Percentiles rank a stretch among this genome's conserved stretches.
These are phyloP conservation scores for Eupithecia subumbrata DNA, from an alignment of 2,888 invertebrate species.

Conservation along the genomic window DNA sequence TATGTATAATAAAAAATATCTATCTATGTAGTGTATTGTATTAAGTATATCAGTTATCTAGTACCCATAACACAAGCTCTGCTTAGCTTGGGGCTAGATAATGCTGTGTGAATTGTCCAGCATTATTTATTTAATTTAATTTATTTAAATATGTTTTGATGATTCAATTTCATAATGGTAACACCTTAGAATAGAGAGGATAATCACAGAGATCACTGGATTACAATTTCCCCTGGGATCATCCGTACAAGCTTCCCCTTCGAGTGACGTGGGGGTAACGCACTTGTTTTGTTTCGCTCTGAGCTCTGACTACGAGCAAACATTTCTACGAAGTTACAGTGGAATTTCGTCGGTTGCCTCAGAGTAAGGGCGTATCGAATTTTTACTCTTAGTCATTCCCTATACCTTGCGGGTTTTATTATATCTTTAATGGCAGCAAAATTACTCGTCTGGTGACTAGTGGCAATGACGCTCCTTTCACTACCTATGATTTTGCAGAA, in stretches of 20 bases:
- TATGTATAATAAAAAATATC: too few species aligned
- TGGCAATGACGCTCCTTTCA: conserved; percentile 67
- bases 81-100: too few species aligned
- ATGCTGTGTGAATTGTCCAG: too few species aligned
- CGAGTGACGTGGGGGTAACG: conserved; percentile 79
- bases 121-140: too few species aligned
- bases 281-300: conserved; percentile 64
- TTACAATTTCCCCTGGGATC: conserved; percentile 3
- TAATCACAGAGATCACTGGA: not conserved
- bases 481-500: conserved; percentile 50
- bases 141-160: not conserved
- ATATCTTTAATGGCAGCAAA: conserved; percentile 49
- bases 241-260: not conserved
- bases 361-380: not conserved
- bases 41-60: too few species aligned
- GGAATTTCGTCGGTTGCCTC: not conserved
- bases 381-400: not conserved
- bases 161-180: not conserved
- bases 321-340: not conserved
- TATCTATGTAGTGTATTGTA: too few species aligned
- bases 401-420: not conserved
- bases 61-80: too few species aligned
- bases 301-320: not conserved
- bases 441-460: conserved; percentile 59
- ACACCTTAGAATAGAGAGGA: not conserved